These are phyloP conservation scores for Geotrupes spiniger DNA, from an alignment of 2,888 invertebrate species.

Conservation along the genomic window DNA sequence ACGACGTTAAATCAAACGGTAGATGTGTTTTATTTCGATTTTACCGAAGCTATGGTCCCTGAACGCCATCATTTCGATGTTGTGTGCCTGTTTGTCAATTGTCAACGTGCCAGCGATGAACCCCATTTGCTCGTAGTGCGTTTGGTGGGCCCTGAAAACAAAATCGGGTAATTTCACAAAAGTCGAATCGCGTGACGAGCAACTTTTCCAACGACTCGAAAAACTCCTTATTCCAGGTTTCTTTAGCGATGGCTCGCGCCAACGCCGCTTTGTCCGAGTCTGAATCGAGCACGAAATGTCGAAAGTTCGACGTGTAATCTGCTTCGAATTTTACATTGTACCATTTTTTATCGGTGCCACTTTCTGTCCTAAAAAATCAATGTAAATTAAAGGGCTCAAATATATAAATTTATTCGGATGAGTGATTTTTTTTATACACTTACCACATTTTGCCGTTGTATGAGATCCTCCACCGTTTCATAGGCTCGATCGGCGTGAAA, in stretches of 20 bases:
- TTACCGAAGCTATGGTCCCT: conserved; percentile 78
- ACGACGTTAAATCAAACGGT: too few species aligned
- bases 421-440: conserved; percentile 9
- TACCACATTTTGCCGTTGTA: conserved; percentile 70
- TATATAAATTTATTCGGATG: too few species aligned
- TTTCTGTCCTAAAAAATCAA: conserved; percentile 7
- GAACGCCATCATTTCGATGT: conserved; percentile 62
- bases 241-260: conserved; percentile 70
- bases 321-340: conserved; percentile 59
- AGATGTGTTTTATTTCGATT: too few species aligned
- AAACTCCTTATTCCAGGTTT: conserved; percentile 69
- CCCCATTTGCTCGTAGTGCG: conserved; percentile 83
- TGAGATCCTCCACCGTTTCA: conserved; percentile 69
- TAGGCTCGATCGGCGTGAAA: conserved; percentile 65
- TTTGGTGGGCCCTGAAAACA: conserved; percentile 65
- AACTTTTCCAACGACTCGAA: conserved; percentile 65
- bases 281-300: conserved; percentile 71
- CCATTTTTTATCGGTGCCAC: conserved; percentile 12
- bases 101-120: conserved; percentile 58
- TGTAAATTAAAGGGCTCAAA: too few species aligned
- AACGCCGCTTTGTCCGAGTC: conserved; percentile 65
- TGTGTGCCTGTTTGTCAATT: conserved; percentile 54
- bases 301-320: conserved; percentile 61
- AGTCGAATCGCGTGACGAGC: conserved; percentile 29
- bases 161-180: too few species aligned